These are phyloP conservation scores for Eupithecia dodoneata DNA, from an alignment of 2,888 invertebrate genomes.

Conservation along the genomic window DNA sequence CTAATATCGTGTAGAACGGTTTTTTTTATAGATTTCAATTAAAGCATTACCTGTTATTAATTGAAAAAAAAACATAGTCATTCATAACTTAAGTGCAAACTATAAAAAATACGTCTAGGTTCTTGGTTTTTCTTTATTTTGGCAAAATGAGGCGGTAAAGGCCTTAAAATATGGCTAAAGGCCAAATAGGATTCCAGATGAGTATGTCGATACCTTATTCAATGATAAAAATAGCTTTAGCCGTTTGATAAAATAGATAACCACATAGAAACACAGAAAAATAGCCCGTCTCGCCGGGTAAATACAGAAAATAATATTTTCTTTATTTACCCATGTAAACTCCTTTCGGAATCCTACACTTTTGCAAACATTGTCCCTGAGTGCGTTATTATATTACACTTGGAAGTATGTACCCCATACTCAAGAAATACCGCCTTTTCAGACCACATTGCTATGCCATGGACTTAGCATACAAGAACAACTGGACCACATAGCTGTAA, in stretches of 20 bases:
- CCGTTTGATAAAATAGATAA: neutral
- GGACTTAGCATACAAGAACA: slow-evolving; percentile 53
- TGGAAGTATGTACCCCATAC: neutral
- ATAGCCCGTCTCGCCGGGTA: too few species aligned
- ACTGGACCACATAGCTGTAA: slow-evolving; percentile 54
- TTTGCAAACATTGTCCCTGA: neutral
- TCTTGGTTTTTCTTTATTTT: neutral
- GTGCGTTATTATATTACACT: neutral
- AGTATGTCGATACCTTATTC: neutral
- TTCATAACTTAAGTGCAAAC: neutral
- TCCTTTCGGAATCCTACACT: neutral
- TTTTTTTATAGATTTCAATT: too few species aligned
- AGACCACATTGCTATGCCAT: slow-evolving; percentile 38
- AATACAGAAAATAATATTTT: too few species aligned
- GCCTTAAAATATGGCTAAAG: neutral
- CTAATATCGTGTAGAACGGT: neutral
- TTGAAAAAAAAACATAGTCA: neutral
- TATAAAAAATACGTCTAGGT: neutral
- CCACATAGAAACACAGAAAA: neutral
- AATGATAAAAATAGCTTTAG: neutral
- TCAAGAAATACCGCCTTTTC: neutral
- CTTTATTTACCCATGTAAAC: too few species aligned
- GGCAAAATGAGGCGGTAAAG: neutral
- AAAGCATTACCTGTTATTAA: neutral
- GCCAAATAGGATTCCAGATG: neutral